Conservation (phyloP, 2,888 invertebrate genomes). For the Oscheius sp. region DNA sequence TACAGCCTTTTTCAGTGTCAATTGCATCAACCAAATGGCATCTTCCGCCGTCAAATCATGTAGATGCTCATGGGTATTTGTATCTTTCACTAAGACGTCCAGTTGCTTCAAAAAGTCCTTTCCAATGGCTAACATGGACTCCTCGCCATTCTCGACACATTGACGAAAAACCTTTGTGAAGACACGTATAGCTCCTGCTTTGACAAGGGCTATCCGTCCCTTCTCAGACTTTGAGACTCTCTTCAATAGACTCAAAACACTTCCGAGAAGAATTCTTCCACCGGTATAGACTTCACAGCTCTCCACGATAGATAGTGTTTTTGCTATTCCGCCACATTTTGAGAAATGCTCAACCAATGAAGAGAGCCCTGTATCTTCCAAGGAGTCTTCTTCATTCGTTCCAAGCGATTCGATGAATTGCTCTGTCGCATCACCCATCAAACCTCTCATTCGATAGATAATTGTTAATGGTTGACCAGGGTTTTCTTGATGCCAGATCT, state of each 20-base stretch:
- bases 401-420: slow-evolving; percentile 91
- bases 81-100: slow-evolving; percentile 39
- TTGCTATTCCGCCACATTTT: slow-evolving; percentile 12
- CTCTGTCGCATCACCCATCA: slow-evolving; percentile 97
- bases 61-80: slow-evolving; percentile 34
- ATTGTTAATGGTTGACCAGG: slow-evolving; percentile 91
- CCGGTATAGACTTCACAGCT: slow-evolving; percentile 24
- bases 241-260: slow-evolving; percentile 87
- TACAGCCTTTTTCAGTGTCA: slow-evolving; percentile 27
- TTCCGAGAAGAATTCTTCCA: slow-evolving; percentile 72
- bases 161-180: slow-evolving; percentile 18
- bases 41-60: slow-evolving; percentile 30
- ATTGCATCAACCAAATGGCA: slow-evolving; percentile 37
- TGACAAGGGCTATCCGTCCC: slow-evolving; percentile 76
- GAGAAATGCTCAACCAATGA: slow-evolving; percentile 10
- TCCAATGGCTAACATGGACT: slow-evolving; percentile 39
- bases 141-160: slow-evolving; percentile 24
- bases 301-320: not conserved
- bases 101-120: slow-evolving; percentile 44
- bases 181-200: slow-evolving; percentile 71
- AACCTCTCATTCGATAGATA: slow-evolving; percentile 94
- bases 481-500: slow-evolving; percentile 82
- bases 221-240: slow-evolving; percentile 80
- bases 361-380: slow-evolving; percentile 18
- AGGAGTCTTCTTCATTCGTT: slow-evolving; percentile 77